Evolutionary conservation across 2,888 invertebrate species (phyloP), one percentile per base, ranked within the genome.

Genomic region (Operophtera brumata): DNA sequence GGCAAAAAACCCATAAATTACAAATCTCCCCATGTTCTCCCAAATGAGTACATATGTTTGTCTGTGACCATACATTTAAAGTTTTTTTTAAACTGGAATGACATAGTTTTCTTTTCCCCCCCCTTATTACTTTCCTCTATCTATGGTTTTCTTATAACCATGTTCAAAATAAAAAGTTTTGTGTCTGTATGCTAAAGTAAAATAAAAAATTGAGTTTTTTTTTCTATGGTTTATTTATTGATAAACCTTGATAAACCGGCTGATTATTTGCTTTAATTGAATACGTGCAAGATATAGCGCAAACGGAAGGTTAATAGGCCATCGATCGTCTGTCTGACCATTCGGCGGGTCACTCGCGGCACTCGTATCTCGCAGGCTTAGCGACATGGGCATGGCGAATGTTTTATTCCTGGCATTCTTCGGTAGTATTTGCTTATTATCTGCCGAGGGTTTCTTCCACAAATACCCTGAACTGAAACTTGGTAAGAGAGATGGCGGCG

Each of bases 401-500:
- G 14, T 60, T 14, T 4, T 52, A 36, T 59, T 76, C 51, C 67
- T 73, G 57, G 50, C 65, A n/a, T 30, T 47, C 2, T 26, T 46
- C 10, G 10, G 81, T 12, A 42, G 71, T 25, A 50, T 82, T 28
- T 75, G 81, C 66, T 54, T 71, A 61, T 49, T 79, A 37, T 50
- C 66, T 32, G 75, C 66, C 1, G 72, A 81, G 37, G 74, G 82
- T 35, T 75, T 84, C 14, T 64, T 88, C 8, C 79, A 87, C 58
- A 75, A 62, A 1, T 88, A 88, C 59, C 87, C 86, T 3, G 75
- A 81, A 62, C 57, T 87, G 57, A 70, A 77, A 28, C 66, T 85
- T 14, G 79, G 78, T 0, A 68, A 73, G 35, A 71, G 70, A 7
- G 81, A 84, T 59, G 80, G 65, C 6, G 86, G 79, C 13, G 86